phyloP scores from a whole-genome alignment of 2,888 invertebrate genomes.

The Phalera bucephala region DNA sequence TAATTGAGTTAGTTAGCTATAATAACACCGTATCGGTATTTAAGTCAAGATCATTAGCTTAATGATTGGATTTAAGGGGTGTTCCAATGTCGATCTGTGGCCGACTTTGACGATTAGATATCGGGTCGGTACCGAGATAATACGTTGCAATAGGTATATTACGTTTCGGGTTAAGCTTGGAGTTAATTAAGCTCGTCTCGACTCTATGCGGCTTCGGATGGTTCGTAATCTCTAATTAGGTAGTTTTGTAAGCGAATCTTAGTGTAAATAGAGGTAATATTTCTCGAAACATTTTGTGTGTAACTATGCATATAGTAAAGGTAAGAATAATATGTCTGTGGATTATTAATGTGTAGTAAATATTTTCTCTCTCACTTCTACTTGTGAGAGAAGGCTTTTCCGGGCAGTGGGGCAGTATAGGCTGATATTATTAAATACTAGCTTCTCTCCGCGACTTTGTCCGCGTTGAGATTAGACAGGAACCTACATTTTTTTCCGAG shows the following conservation, averaged over 20 bases:
- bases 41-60: constrained; percentile 59
- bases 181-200: constrained; percentile 18
- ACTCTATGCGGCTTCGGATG: constrained; percentile 17
- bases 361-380: too few species aligned
- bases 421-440: too few species aligned
- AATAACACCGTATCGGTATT: constrained; percentile 58
- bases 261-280: neutral
- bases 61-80: constrained; percentile 50
- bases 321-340: too few species aligned
- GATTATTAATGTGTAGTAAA: too few species aligned
- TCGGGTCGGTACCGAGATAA: constrained; percentile 22
- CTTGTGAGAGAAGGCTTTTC: too few species aligned
- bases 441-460: too few species aligned
- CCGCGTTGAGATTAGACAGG: too few species aligned
- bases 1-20: constrained; percentile 63
- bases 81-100: constrained; percentile 27
- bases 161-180: constrained; percentile 14
- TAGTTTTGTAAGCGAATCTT: constrained; percentile 3
- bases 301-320: too few species aligned
- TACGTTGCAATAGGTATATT: constrained; percentile 19
- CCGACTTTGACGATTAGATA: constrained; percentile 30
- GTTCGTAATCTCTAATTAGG: constrained; percentile 24
- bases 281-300: too few species aligned
- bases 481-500: too few species aligned
- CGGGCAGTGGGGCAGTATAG: too few species aligned